These are phyloP conservation scores for Varanus salvator DNA, from an alignment of 2,113 vertebrate genomes.

Conservation along the genomic window DNA sequence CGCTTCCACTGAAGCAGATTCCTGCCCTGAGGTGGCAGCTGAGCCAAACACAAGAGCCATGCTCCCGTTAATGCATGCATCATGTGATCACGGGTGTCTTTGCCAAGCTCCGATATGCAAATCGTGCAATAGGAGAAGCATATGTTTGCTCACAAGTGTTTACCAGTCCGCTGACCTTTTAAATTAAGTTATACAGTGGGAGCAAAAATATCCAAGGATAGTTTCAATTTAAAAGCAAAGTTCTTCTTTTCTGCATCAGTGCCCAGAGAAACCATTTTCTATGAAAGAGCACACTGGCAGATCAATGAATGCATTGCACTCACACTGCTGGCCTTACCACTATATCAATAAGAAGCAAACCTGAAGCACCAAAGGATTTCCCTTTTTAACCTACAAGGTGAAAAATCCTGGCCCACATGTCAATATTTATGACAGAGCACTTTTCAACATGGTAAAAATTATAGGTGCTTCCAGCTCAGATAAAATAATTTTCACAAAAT, in stretches of 20 bases:
- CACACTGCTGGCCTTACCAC: slow-evolving; percentile 6
- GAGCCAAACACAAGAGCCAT: background rate
- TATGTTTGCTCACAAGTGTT: background rate
- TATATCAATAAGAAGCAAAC: slow-evolving; percentile 43
- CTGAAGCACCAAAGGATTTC: slow-evolving; percentile 49
- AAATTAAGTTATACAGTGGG: slow-evolving; percentile 12
- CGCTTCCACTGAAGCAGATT: background rate
- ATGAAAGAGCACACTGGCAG: slow-evolving; percentile 16
- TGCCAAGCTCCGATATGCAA: slow-evolving; percentile 1
- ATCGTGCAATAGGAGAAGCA: background rate
- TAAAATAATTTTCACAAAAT: background rate
- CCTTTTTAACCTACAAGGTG: slow-evolving; percentile 26
- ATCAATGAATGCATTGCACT: slow-evolving; percentile 13
- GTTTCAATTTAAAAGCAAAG: background rate
- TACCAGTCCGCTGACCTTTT: background rate
- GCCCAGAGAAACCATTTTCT: slow-evolving; percentile 32
- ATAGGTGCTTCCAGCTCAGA: background rate
- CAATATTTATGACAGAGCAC: background rate
- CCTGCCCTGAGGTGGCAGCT: background rate
- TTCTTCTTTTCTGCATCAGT: background rate
- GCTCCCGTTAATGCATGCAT: background rate
- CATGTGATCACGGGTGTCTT: background rate
- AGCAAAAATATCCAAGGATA: background rate
- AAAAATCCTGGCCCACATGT: background rate
- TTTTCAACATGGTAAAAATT: background rate